Evolutionary conservation across 2,888 invertebrate genomes (phyloP).

Genomic region (Onthophagus sagittarius): DNA sequence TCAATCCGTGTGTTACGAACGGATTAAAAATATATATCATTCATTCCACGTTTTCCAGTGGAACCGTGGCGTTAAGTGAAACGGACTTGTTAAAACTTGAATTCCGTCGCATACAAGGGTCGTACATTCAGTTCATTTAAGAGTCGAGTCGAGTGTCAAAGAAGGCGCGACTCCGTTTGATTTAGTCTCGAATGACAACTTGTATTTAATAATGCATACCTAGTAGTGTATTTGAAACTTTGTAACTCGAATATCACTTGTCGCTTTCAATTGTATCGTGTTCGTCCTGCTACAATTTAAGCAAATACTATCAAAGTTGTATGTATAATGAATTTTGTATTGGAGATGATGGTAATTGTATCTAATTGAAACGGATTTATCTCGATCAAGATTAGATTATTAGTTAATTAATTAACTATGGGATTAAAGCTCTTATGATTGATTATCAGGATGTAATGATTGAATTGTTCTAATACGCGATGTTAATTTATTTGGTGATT

Average conservation of each 20-base stretch:
- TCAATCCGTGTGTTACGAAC: neutral
- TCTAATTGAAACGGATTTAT: neutral
- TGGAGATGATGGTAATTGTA: neutral
- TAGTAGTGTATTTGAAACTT: neutral
- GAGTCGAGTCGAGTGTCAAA: neutral
- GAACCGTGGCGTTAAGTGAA: neutral
- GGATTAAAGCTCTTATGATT: neutral
- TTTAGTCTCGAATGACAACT: neutral
- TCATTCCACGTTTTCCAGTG: neutral
- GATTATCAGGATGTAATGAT: neutral
- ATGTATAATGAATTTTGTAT: too few relatives aligned
- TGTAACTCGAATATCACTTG: neutral
- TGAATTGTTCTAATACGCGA: neutral
- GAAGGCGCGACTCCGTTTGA: neutral
- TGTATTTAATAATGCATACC: neutral
- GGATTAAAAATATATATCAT: neutral
- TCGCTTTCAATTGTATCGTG: neutral
- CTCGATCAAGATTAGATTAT: neutral
- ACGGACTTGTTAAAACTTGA: neutral
- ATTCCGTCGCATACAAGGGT: neutral
- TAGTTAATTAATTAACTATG: neutral
- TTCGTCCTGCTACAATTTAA: neutral
- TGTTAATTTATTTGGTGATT: neutral
- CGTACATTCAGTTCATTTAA: neutral
- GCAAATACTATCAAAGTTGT: too few relatives aligned